phyloP scores from a whole-genome alignment of 2,888 invertebrate species.

The Diplazon laetatorius region DNA sequence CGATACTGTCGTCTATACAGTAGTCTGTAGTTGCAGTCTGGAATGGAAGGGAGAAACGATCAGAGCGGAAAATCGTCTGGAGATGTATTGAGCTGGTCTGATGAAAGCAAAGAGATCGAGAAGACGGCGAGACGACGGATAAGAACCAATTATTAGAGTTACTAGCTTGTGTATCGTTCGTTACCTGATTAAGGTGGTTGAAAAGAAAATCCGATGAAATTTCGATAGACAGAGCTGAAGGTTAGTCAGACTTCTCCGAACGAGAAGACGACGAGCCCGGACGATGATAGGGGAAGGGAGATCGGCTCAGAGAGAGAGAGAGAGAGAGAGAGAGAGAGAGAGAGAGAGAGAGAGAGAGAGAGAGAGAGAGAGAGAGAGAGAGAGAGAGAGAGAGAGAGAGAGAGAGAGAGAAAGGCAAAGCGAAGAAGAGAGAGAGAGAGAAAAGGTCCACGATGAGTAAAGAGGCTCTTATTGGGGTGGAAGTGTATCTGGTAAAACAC shows the following conservation, averaged over 20 bases:
- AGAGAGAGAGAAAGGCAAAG: not conserved
- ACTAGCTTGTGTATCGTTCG: slow-evolving; percentile 76
- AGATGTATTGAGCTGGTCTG: not conserved
- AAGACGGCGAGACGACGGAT: slow-evolving; percentile 67
- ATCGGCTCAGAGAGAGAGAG: slow-evolving; percentile 57
- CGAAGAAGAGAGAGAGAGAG: slow-evolving; percentile 3
- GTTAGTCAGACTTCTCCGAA: not conserved
- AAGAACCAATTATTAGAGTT: slow-evolving; percentile 79
- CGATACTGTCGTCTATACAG: not conserved
- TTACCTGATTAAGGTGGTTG: slow-evolving; percentile 76
- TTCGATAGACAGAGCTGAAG: slow-evolving; percentile 66
- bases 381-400: not conserved
- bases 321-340: slow-evolving; percentile 4
- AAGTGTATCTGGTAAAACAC: slow-evolving; percentile 62
- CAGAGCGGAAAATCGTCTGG: slow-evolving; percentile 42
- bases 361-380: not conserved
- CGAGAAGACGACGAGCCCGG: slow-evolving; percentile 8
- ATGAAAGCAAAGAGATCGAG: slow-evolving; percentile 14
- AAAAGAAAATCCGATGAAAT: slow-evolving; percentile 78
- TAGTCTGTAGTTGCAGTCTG: slow-evolving; percentile 10
- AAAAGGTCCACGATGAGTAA: not conserved
- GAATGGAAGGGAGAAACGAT: not conserved
- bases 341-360: too few species aligned
- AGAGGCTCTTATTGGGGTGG: slow-evolving; percentile 72
- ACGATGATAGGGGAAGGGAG: slow-evolving; percentile 47